Evolutionary conservation across 2,888 invertebrate genomes (phyloP).

Genomic region (Zygogramma bicolorata): DNA sequence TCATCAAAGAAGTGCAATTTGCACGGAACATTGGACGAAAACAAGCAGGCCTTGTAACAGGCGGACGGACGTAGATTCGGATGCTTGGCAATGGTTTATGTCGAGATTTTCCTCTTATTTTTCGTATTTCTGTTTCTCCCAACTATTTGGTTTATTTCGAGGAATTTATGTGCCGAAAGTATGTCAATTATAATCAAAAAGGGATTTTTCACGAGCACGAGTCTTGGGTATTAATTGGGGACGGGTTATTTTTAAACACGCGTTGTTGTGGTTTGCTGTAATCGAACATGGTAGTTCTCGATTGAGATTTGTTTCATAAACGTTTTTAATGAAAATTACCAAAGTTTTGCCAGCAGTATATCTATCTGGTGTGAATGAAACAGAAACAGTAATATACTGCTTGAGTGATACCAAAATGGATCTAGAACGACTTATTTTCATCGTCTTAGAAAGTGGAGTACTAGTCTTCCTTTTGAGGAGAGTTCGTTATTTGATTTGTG

Average conservation of each 20-base stretch:
- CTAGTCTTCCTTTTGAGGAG: too few species aligned
- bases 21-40: constrained; percentile 64
- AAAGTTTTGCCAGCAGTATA: too few species aligned
- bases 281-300: too few species aligned
- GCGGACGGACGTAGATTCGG: constrained; percentile 57
- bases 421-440: too few species aligned
- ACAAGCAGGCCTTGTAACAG: constrained; percentile 58
- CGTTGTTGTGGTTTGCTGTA: background rate
- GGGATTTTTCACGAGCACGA: constrained; percentile 25
- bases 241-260: constrained; percentile 7
- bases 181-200: constrained; percentile 48
- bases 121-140: constrained; percentile 26
- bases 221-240: constrained; percentile 1
- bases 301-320: background rate
- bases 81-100: constrained; percentile 55
- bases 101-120: constrained; percentile 39
- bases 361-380: too few species aligned
- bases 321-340: background rate
- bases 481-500: too few species aligned
- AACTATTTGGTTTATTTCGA: constrained; percentile 43
- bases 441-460: too few species aligned
- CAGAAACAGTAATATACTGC: too few species aligned
- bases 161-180: constrained; percentile 45
- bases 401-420: too few species aligned
- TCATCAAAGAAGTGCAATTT: constrained; percentile 67